These are phyloP conservation scores for Musca domestica DNA, from an alignment of 1,140 invertebrate genomes.

Conservation along the genomic window DNA sequence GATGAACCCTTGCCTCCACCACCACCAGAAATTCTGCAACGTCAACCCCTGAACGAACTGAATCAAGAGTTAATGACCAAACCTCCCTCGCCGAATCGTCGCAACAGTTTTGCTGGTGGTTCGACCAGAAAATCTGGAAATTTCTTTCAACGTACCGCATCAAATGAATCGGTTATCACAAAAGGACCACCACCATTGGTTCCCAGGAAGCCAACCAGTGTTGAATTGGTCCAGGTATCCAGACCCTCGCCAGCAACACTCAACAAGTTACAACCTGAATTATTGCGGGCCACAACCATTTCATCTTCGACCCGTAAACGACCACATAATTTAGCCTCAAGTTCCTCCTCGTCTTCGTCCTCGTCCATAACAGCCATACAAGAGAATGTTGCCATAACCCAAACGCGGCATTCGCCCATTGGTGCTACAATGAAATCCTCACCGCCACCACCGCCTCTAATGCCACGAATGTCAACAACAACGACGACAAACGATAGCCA, in stretches of 20 bases:
- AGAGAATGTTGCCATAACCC: conserved; percentile 7
- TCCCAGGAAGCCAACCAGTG: conserved; percentile 45
- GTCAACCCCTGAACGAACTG: conserved; percentile 28
- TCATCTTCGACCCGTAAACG: conserved; percentile 41
- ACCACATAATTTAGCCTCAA: conserved; percentile 42
- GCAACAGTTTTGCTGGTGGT: conserved; percentile 52
- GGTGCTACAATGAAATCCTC: conserved; percentile 33
- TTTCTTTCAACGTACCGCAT: conserved; percentile 13
- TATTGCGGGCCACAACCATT: conserved; percentile 1
- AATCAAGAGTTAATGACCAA: conserved; percentile 11
- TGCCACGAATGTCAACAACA: conserved; percentile 18
- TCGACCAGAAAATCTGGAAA: conserved; percentile 34
- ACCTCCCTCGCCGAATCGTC: conserved; percentile 41
- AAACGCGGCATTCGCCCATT: conserved; percentile 26
- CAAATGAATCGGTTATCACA: conserved; percentile 18
- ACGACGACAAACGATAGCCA: conserved; percentile 11
- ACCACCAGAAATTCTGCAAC: conserved; percentile 58
- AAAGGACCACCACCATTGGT: conserved; percentile 39
- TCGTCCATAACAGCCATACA: conserved; percentile 15
- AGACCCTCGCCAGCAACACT: conserved; percentile 24
- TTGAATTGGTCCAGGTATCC: conserved; percentile 41
- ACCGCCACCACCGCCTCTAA: conserved; percentile 29
- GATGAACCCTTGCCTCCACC: conserved; percentile 75
- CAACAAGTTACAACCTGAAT: conserved; percentile 28
- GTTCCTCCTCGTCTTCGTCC: conserved; percentile 13